phyloP scores from a whole-genome alignment of 2,797 vertebrate species.

The Myotis planiceps region DNA sequence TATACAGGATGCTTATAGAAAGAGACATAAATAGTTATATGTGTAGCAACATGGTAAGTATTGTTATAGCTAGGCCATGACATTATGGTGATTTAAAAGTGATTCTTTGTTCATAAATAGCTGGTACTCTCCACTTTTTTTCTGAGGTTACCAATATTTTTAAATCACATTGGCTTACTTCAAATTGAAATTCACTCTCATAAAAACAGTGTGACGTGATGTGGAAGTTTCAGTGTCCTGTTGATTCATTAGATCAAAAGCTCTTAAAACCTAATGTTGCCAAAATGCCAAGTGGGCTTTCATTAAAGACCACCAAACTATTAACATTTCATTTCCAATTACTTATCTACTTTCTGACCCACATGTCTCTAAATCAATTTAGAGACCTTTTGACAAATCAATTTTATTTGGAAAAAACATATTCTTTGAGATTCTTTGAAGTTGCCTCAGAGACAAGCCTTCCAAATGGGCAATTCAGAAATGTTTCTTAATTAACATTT shows the following conservation, averaged over 20 bases:
- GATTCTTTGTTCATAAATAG: not conserved
- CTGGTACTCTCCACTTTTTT: not conserved
- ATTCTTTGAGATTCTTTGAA: constrained; percentile 62
- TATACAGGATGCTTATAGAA: not conserved
- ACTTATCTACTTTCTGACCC: constrained; percentile 7
- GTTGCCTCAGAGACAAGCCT: constrained; percentile 74
- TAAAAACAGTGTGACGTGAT: not conserved
- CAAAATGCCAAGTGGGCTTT: not conserved
- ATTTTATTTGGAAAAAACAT: constrained; percentile 61
- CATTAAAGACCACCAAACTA: constrained; percentile 47
- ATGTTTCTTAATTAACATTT: constrained; percentile 77
- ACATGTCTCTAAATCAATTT: constrained; percentile 41
- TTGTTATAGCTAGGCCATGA: not conserved
- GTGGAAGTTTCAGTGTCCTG: not conserved
- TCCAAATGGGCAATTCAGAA: constrained; percentile 73
- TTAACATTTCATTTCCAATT: constrained; percentile 50
- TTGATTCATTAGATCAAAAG: not conserved
- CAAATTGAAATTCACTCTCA: not conserved
- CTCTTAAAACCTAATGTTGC: not conserved
- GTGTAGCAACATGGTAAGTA: not conserved
- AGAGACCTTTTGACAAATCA: constrained; percentile 74
- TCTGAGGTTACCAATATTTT: not conserved
- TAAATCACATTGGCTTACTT: not conserved
- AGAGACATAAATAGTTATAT: not conserved
- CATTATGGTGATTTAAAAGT: not conserved